Evolutionary conservation across 1,140 invertebrate genomes (phyloP), one percentile per base, ranked within the genome.

Genomic region (Drosophila funebris): DNA sequence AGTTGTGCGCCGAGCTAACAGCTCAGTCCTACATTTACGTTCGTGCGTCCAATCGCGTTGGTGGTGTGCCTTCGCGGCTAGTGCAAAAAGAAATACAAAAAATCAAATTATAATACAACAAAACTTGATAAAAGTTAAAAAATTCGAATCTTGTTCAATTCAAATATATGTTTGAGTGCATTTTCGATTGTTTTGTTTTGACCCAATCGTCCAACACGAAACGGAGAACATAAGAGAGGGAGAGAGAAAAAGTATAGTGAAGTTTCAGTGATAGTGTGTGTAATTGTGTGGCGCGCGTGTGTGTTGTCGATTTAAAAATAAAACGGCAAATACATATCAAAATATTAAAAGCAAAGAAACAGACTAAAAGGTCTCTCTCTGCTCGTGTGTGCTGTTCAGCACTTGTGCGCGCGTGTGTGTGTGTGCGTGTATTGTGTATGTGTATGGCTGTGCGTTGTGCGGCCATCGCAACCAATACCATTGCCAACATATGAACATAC

Each of bases 301-400:
- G 63, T 56, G 68, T 74, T 36, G 54, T 52, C 62, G 75, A 69
- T 87, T 87, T 87, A 88, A 88, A 87, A 87, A 87, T 87, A 87
- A 87, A 76, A 78, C 82, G 36, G 75, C 78, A 83, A 87, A 83
- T 87, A 84, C 81, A 84, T 84, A 84, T 81, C 52, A 80, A 77
- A 79, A 72, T 77, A 76, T 83, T 88, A 68, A 77, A 83, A 70
- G 78, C 70, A 76, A 83, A 80, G 58, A 74, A 87, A 62, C 57
- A 64, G 71, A 74, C 29, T 50, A 72, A 74, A 71, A 63, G 24
- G 56, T 74, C 64, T 57, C 48, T 60, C 27, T 57, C 27, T 11
- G 14, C 18, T 24, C 22, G 31, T 31, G 54, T 58, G 52, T 57
- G 69, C 57, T 57, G 61, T 20, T 72, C 33, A 52, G 62, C 69